Base-by-base conservation (phyloP, 2,797 vertebrate genomes). In the Lithobates sylvaticus region DNA sequence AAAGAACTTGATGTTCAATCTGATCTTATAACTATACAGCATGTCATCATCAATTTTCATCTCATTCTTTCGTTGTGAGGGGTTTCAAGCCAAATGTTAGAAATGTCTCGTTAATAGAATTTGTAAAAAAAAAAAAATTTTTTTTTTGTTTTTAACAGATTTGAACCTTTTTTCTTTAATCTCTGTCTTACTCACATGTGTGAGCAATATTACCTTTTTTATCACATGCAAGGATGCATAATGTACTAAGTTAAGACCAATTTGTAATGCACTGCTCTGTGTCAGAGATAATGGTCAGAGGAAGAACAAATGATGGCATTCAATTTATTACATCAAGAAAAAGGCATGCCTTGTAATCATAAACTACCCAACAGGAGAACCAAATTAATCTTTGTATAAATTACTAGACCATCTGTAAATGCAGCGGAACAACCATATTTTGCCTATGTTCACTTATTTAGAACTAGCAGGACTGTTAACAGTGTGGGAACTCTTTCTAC, bases 21-120 rank as follows among this genome's bases (percentile, higher is more conserved):
- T 78, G 76, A 85, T 84, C 68, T 68, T 73, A 84, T 85, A 67
- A 73, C 58, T 50, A 26, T 79, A 58, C 76, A 79, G 76, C 76
- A 74, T 79, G 76, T 44, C 72, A 65, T 74, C 76, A 85, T 79
- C 84, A 64, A 65, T 73, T 73, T 64, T 18, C 39, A 73, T 64
- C 47, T 85, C 18, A 84, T 70, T 78, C n/a, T 78, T 67, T 47
- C 73, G 50, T 72, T 47, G 23, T 70, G 21, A 81, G 64, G 44
- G 29, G 29, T 70, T 73, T 65, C 34, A 73, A 47, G 61, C 61
- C 83, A 72, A 39, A 84, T 61, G 34, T 39, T 72, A n/a, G 47
- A 34, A 12, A 47, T 73, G 18, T 36, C n/a, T 39, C 10, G 42
- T 61, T 85, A 47, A 42, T 65, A 42, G 3, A 76, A 77, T 29